Evolutionary conservation across 2,113 vertebrate genomes (phyloP).

Genomic region (Rhinoderma darwinii): DNA sequence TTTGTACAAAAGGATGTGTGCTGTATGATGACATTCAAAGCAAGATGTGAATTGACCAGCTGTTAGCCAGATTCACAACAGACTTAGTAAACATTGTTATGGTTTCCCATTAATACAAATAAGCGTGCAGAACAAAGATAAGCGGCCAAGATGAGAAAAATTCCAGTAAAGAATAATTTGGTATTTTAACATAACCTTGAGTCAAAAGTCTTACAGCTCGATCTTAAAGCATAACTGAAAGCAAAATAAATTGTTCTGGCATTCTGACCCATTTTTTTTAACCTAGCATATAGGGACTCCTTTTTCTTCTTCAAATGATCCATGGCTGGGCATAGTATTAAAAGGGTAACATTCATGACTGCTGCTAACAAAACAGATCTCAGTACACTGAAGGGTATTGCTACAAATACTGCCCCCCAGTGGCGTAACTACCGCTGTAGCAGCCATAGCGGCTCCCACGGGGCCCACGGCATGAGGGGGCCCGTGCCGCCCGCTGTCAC

Average conservation of each 20-base stretch:
- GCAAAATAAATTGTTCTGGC: conserved; percentile 10
- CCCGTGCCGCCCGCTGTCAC: too few species aligned
- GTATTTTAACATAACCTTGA: conserved; percentile 15
- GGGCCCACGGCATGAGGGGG: too few species aligned
- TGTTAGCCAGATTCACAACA: conserved; percentile 3
- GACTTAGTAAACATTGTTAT: conserved; percentile 29
- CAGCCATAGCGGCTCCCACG: too few species aligned
- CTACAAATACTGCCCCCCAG: not conserved
- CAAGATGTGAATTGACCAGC: not conserved
- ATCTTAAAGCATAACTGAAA: not conserved
- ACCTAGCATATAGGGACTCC: not conserved
- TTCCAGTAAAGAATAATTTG: conserved; percentile 17
- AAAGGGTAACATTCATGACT: not conserved
- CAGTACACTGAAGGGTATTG: not conserved
- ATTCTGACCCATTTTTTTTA: not conserved
- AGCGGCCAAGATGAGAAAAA: conserved; percentile 25
- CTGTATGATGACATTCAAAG: conserved; percentile 29
- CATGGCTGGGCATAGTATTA: not conserved
- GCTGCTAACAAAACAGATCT: not conserved
- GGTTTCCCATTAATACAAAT: conserved; percentile 23
- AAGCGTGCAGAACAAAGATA: conserved; percentile 21
- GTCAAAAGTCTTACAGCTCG: conserved; percentile 4
- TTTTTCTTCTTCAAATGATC: not conserved
- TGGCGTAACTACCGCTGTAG: too few species aligned
- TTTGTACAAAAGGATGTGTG: conserved; percentile 14